phyloP scores from a whole-genome alignment of 2,888 invertebrate species.

The Eristalis pertinax region DNA sequence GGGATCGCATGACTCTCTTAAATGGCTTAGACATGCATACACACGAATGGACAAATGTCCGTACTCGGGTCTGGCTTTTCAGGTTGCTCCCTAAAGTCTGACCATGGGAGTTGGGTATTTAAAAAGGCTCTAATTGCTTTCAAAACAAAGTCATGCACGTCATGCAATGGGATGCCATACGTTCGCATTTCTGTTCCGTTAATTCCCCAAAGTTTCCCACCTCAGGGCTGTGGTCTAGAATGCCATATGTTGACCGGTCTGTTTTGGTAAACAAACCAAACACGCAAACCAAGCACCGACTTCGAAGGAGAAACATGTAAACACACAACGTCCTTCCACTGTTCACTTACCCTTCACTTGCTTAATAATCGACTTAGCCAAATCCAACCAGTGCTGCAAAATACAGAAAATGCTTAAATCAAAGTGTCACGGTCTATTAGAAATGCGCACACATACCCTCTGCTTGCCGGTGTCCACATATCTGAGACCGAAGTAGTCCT shows the following conservation, averaged over 20 bases:
- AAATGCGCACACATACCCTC: conserved; percentile 85
- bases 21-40: not conserved
- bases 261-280: conserved; percentile 34
- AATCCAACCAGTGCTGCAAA: conserved; percentile 95
- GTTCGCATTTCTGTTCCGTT: not conserved
- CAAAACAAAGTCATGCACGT: conserved; percentile 23
- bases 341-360: conserved; percentile 91
- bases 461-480: conserved; percentile 95
- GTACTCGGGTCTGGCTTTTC: not conserved
- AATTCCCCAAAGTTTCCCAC: conserved; percentile 29
- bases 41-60: too few species aligned
- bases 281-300: conserved; percentile 49
- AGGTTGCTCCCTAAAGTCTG: not conserved
- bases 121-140: conserved; percentile 42
- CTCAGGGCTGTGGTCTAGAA: conserved; percentile 16
- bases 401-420: conserved; percentile 25
- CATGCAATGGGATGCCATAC: conserved; percentile 38
- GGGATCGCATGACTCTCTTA: too few species aligned
- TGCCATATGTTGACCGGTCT: conserved; percentile 40
- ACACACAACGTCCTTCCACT: not conserved
- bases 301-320: not conserved
- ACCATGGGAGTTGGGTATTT: conserved; percentile 13
- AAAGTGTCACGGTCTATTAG: conserved; percentile 58
- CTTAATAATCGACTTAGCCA: conserved; percentile 93
- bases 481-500: conserved; percentile 96